Percentiles rank a stretch among this genome's conserved stretches.
Evolutionary conservation across 92 coral and sea anemone genomes (phyloP).

Genomic region (Bergia sp.): DNA sequence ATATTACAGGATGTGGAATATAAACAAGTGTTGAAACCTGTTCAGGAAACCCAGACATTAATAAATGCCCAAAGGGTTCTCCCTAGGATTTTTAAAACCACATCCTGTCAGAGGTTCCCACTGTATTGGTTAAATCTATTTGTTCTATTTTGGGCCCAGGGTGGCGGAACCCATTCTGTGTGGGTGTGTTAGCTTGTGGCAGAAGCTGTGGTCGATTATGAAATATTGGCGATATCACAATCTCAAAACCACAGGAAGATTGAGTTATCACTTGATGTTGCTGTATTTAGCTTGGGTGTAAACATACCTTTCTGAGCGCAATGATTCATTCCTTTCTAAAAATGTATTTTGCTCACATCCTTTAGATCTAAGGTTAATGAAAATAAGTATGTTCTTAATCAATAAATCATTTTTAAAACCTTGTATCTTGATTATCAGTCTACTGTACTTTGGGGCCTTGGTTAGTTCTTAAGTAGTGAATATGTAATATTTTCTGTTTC

Average conservation of each 20-base stretch:
- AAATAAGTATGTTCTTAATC: no score
- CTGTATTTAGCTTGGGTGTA: background rate
- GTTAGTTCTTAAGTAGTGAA: no score
- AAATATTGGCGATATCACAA: background rate
- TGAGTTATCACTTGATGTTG: slow-evolving; percentile 1
- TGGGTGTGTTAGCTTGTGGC: slow-evolving; percentile 9
- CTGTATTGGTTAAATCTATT: background rate
- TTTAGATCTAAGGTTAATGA: no score
- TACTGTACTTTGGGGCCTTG: background rate
- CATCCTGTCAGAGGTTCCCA: background rate
- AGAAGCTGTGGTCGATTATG: slow-evolving; percentile 4
- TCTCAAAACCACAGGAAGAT: slow-evolving; percentile 10
- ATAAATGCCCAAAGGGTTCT: background rate
- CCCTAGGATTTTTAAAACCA: background rate
- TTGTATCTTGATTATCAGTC: no score
- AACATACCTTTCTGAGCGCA: background rate
- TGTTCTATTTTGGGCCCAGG: background rate
- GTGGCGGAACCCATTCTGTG: background rate
- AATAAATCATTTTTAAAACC: no score
- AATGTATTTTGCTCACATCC: no score
- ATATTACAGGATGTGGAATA: slow-evolving; percentile 19
- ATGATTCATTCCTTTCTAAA: background rate
- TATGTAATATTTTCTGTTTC: no score
- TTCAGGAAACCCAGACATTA: background rate
- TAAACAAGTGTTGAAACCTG: background rate